Evolutionary conservation across 2,113 vertebrate species (phyloP), one percentile per base, ranked within the genome.

Genomic region (Amphiprion percula): DNA sequence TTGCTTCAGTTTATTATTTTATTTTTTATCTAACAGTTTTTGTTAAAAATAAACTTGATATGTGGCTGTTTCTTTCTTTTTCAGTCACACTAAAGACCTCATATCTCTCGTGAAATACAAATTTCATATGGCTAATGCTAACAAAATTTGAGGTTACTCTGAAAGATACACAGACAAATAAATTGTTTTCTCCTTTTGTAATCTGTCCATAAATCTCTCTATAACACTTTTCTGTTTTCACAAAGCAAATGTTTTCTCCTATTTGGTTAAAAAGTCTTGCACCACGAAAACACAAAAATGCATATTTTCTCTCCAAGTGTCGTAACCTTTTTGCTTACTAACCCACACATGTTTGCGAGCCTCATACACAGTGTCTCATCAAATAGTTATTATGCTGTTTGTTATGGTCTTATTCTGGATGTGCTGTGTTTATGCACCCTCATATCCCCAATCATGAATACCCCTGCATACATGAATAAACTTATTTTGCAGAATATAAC

Each of bases 381-480:
- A 56, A 47, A 77, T 55, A 54, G 23, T 47, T 66, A 14, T 59
- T 74, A 55, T 63, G 53, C 47, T 46, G 33, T 37, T 37, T 37
- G 65, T 74, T 68, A 16, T 37, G 47, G 49, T 17, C 78, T 70
- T 63, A 56, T 59, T 50, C 67, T 56, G 77, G 55, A 79, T 83
- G 37, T 63, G 81, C 9, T 69, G 44, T 72, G 76, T 82, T 81
- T 50, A 69, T 88, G 84, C 80, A 1, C 70, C 63, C 73, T 82
- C 86, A 80, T 83, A 68, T 78, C 65, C 56, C 41, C 26, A 64
- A 65, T 84, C 76, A 81, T 59, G 64, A 80, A 85, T 64, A 55
- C 49, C 41, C 62, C 70, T 67, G 87, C 68, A 77, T 54, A 77
- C 70, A 90, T 89, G 64, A 90, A 79, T 89, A 85, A 80, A 74